These are phyloP conservation scores for Ceyx cyanopectus DNA, from an alignment of 2,113 vertebrate genomes.

Conservation along the genomic window DNA sequence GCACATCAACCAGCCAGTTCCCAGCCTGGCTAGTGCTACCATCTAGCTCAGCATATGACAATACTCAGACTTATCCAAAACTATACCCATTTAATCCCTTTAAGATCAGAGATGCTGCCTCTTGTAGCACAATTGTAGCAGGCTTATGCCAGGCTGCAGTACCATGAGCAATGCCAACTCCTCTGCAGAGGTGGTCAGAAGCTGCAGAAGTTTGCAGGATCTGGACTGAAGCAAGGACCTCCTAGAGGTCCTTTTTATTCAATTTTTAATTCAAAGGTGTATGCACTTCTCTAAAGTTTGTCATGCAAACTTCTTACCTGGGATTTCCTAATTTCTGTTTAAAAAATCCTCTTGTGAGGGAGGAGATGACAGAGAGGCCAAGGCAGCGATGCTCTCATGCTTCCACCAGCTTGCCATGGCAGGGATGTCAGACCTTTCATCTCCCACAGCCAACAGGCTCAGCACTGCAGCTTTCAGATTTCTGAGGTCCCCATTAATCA, in stretches of 20 bases:
- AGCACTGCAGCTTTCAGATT: background rate
- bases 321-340: background rate
- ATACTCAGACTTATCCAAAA: background rate
- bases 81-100: background rate
- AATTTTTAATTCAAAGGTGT: background rate
- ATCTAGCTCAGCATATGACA: background rate
- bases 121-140: background rate
- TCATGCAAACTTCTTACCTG: background rate
- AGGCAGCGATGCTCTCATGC: background rate
- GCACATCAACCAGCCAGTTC: background rate
- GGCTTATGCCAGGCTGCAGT: background rate
- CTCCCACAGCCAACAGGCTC: fast-evolving
- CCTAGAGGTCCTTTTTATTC: background rate
- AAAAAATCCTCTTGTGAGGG: background rate
- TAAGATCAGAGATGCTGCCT: background rate
- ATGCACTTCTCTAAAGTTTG: background rate
- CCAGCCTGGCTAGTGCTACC: background rate
- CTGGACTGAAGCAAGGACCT: background rate
- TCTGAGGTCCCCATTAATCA: background rate
- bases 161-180: fast-evolving
- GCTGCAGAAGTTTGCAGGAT: fast-evolving
- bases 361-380: background rate
- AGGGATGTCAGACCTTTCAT: background rate
- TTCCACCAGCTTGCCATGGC: background rate
- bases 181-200: background rate